A percentile compares a stretch with the other conserved stretches of the same genome.
Conservation (phyloP, 2,888 invertebrate genomes). For the Seira sanloemensis region DNA sequence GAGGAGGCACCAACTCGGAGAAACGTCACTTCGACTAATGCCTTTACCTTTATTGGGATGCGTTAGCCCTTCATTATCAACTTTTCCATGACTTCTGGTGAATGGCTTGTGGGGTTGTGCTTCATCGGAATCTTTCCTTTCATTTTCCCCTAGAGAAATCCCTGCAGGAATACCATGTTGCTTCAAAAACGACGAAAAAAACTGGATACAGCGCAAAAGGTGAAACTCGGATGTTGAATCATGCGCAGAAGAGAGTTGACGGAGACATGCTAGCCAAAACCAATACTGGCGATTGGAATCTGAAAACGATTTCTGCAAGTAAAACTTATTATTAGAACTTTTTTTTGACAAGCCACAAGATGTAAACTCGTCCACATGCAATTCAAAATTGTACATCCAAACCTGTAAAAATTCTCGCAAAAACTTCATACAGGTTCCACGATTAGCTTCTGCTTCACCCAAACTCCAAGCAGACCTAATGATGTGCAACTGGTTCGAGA, state of each 20-base stretch:
- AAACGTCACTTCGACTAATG: neutral
- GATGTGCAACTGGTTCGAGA: constrained; percentile 43
- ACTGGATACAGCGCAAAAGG: constrained; percentile 44
- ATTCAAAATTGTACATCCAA: neutral
- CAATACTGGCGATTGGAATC: constrained; percentile 33
- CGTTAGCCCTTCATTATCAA: neutral
- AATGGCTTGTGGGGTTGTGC: constrained; percentile 24
- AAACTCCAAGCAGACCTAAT: constrained; percentile 65
- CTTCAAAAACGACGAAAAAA: constrained; percentile 31
- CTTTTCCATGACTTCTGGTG: constrained; percentile 51
- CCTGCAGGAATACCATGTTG: constrained; percentile 39
- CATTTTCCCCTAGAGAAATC: neutral
- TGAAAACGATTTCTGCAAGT: neutral
- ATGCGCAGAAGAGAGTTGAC: neutral
- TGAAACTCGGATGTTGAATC: constrained; percentile 24
- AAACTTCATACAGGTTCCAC: constrained; percentile 63
- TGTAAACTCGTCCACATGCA: neutral
- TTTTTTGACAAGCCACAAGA: neutral
- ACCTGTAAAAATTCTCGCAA: constrained; percentile 64
- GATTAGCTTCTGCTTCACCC: constrained; percentile 51
- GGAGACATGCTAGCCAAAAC: constrained; percentile 44
- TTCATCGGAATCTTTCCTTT: neutral
- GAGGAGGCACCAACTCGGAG: constrained; percentile 57
- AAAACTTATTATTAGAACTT: too few species aligned
- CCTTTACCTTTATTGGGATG: neutral